These are phyloP conservation scores for Protonibea diacanthus DNA, from an alignment of 2,797 vertebrate species.

Conservation along the genomic window DNA sequence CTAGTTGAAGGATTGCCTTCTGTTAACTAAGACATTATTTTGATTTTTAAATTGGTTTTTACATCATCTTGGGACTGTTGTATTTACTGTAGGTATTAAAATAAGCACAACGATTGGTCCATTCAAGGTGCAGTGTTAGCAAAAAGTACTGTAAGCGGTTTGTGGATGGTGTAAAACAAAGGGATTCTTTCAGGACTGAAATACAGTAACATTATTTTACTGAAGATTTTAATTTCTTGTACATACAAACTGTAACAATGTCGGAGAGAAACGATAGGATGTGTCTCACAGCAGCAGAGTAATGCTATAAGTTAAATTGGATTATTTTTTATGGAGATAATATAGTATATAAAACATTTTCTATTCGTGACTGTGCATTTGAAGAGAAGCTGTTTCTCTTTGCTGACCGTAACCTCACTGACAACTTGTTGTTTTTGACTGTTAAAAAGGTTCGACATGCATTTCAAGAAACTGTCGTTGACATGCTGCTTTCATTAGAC, in stretches of 20 bases:
- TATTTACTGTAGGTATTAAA: constrained; percentile 70
- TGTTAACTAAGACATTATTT: constrained; percentile 57
- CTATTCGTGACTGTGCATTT: constrained; percentile 77
- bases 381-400: constrained; percentile 57
- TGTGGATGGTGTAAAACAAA: constrained; percentile 71
- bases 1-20: constrained; percentile 61
- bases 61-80: constrained; percentile 44
- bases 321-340: constrained; percentile 82
- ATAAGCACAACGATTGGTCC: constrained; percentile 74
- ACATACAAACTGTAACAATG: constrained; percentile 72
- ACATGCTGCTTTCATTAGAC: constrained; percentile 65
- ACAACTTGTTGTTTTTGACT: constrained; percentile 52
- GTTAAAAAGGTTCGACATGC: constrained; percentile 42
- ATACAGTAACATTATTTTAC: constrained; percentile 75
- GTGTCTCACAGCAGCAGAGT: constrained; percentile 66
- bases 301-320: constrained; percentile 80
- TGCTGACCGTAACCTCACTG: constrained; percentile 70
- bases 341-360: constrained; percentile 82
- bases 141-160: constrained; percentile 75
- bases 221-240: constrained; percentile 76
- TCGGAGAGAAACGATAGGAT: constrained; percentile 53
- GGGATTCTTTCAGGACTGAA: constrained; percentile 76
- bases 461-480: constrained; percentile 46
- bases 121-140: constrained; percentile 71
- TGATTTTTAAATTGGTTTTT: constrained; percentile 70